Base-by-base conservation (phyloP, 2,113 vertebrate genomes). In the Microtus richardsoni region DNA sequence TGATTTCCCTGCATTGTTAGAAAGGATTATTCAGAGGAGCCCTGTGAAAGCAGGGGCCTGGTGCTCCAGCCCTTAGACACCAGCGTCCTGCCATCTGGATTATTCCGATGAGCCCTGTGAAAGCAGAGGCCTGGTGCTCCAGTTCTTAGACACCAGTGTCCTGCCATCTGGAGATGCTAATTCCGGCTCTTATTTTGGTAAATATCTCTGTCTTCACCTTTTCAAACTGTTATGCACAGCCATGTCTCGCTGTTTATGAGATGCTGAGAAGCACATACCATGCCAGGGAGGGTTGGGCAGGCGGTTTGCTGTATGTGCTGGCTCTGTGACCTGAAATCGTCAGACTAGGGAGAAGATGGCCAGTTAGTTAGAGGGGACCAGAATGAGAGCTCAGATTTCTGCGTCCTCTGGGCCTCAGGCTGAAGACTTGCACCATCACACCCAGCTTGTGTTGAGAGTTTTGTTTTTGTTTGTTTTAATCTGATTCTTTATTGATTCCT, bases 201-300 rank as follows among this genome's bases (percentile, higher is more conserved):
- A 83, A 80, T 24, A 9, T 52, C 41, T 66, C 62, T 95, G 93
- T 96, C 44, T 95, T 91, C 88, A 68, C 89, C 36, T 52, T 92
- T 92, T 90, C 71, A 12, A 92, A 54, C 30, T 26, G 71, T 84
- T 87, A 30, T n/a, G 75, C 16, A 47, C 83, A 95, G 36, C 79
- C 64, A 10, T n/a, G 58, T 17, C 75, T 74, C 97, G 88, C 78
- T 44, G 13, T 90, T 64, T 88, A 10, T 86, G 44, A 13, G 88
- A 64, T 24, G 4, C 71, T 77, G 58, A 2, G 8, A 47, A 1
- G 12, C 21, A 39, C 36, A 21, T 10, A 39, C n/a, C 70, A 10
- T 3, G 49, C 16, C 19, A 0, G 0, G 2, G 4, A 28, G 82
- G 88, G n/a, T 36, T 54, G 12, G 47, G 54, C 33, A 24, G 87